Base-by-base conservation (phyloP, 2,113 vertebrate species). In the Psophia crepitans region DNA sequence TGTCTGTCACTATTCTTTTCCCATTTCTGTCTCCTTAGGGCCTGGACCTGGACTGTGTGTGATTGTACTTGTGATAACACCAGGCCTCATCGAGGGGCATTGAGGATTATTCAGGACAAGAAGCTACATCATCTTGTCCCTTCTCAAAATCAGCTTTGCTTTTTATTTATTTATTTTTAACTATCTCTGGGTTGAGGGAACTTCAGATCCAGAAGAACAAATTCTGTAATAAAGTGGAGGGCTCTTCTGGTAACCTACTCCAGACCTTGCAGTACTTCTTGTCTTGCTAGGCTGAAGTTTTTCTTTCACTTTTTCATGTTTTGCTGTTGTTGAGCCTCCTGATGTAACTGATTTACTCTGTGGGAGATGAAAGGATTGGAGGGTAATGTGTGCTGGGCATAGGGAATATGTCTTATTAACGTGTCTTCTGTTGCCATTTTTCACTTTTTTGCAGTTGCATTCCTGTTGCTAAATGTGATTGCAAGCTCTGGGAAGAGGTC, bases 1-100 rank as follows among this genome's bases (percentile, higher is more conserved):
- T 95, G 61, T 83, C 94, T 96, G 91, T 95, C 71, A 84, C 97
- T 97, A 64, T 97, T 96, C 95, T 96, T 97, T 89, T 90, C 90
- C 87, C 78, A 65, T 97, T 98, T 98, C 96, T 97, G 81, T 96
- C 93, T 98, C 94, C 96, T 76, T 94, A 96, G 95, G 96, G 91
- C 88, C 93, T 96, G 96, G 96, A 95, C 93, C 96, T 97, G 93
- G 61, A 64, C 81, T 95, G 28, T 90, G 48, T 88, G 41, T 87
- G 92, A 53, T 89, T 95, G 85, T 94, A 41, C 82, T 96, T 95
- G 94, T 97, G 92, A 37, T 95, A 96, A 76, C 71, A 87, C 61
- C 96, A 97, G 93, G 91, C 91, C 94, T 97, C 58, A 17, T 63
- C 80, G 84, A 92, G 82, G 73, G 87, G 70, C 46, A 19, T 30